Evolutionary conservation across 2,113 vertebrate species (phyloP).

Genomic region (Myodes glareolus): DNA sequence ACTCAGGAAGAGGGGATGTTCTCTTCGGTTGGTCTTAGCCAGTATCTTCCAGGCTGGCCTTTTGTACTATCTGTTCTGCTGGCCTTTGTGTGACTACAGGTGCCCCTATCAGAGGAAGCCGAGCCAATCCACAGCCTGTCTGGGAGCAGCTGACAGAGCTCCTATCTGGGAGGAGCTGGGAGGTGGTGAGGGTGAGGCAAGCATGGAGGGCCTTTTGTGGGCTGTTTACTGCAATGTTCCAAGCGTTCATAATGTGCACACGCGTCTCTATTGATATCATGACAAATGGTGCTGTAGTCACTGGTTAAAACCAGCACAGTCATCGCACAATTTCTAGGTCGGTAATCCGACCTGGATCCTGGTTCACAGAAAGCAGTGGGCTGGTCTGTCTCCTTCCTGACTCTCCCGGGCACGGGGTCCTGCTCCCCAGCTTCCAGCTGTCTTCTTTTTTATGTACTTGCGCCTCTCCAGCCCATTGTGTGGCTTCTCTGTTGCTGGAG

Average conservation of each 20-base stretch:
- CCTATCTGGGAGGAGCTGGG: neutral
- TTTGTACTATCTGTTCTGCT: too few species aligned
- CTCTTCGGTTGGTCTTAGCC: neutral
- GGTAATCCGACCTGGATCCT: neutral
- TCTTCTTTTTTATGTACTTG: neutral
- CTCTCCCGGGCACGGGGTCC: neutral
- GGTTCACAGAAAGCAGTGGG: neutral
- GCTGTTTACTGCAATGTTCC: neutral
- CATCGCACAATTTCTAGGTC: neutral
- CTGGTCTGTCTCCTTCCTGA: neutral
- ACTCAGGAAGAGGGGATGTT: neutral
- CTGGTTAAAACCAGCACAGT: neutral
- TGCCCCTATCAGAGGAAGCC: too few species aligned
- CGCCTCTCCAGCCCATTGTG: rapidly evolving
- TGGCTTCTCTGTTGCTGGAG: neutral
- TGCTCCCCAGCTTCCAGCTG: neutral
- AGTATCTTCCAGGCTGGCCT: too few species aligned
- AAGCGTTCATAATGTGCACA: neutral
- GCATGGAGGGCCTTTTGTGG: neutral
- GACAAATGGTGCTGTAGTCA: neutral
- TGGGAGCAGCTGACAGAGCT: neutral
- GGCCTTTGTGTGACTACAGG: too few species aligned
- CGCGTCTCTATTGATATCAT: neutral
- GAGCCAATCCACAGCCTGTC: too few species aligned
- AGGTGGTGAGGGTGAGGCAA: neutral